These are phyloP conservation scores for Perognathus longimembris DNA, from an alignment of 2,113 vertebrate genomes.

Conservation along the genomic window DNA sequence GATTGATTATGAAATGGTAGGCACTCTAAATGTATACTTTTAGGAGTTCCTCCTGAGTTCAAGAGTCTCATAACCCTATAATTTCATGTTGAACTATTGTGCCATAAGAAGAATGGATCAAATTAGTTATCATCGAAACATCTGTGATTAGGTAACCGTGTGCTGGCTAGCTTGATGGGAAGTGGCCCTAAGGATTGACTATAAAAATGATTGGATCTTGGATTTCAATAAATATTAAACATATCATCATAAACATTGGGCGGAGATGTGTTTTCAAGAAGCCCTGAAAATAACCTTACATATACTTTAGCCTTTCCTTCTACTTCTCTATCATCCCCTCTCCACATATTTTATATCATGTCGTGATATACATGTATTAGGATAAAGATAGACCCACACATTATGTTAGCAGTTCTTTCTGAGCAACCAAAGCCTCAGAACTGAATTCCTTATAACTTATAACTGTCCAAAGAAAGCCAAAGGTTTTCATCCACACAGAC, in stretches of 20 bases:
- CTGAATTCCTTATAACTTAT: not conserved
- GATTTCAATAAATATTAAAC: slow-evolving; percentile 40
- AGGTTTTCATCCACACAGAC: not conserved
- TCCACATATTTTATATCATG: not conserved
- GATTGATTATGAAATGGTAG: slow-evolving; percentile 50
- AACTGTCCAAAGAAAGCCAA: not conserved
- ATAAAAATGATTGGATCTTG: not conserved
- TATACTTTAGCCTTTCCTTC: not conserved
- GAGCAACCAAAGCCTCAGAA: not conserved
- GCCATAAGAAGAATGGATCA: not conserved
- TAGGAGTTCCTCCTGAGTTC: slow-evolving; percentile 40
- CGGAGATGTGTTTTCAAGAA: slow-evolving; percentile 29
- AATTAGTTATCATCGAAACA: not conserved
- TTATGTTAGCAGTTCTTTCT: slow-evolving; percentile 15
- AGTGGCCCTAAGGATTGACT: not conserved
- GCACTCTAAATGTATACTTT: not conserved
- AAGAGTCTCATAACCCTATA: not conserved
- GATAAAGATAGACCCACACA: not conserved
- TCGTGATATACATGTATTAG: not conserved
- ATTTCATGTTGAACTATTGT: slow-evolving; percentile 1
- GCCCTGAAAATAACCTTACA: not conserved
- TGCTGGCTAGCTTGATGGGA: not conserved
- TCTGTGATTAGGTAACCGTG: not conserved
- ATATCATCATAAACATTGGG: not conserved
- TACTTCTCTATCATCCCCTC: slow-evolving; percentile 28